Evolutionary conservation across 2,888 invertebrate species (phyloP), one percentile per base, ranked within the genome.

Genomic region (Physocephala rufipes): DNA sequence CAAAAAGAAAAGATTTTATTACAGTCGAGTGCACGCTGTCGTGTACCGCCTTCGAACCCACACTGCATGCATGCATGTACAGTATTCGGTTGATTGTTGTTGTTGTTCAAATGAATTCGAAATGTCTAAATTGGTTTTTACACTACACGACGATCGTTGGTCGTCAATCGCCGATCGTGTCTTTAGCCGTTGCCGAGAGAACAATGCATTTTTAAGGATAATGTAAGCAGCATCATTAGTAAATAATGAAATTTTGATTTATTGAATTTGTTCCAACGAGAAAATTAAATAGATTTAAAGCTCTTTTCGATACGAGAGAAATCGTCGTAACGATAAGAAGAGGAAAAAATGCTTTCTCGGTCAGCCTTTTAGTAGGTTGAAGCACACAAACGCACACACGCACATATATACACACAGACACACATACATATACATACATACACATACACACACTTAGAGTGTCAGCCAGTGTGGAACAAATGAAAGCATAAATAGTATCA

Each of bases 1-100:
- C 53, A 55, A 53, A 53, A 67, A 69, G 61, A 74, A 71, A 71
- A 71, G 71, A 70, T 70, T 71, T 73, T 70, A 45, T 70, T 59
- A 53, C 67, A 58, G 63, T 30, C 55, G 24, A 55, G 45, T 55
- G 62, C 62, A 36, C 12, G 16, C 21, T 7, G 43, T 12, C 24
- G n/a, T 67, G 47, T 43, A n/a, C 24, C n/a, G 16, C 16, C 24
- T 3, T 58, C n/a, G 36, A 5, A 4, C 36, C 19, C 26, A 47
- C 24, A 51, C 65, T 65, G 51, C 26, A 47, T n/a, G n/a, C n/a
- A n/a, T 36, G 36, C 36, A 9, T 9, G 4, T 9, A 9, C 9
- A 36, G 36, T 4, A 36, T 36, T 36, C 61, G 64, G 36, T 36
- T 36, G 36, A 19, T 53, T 43, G 66, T 55, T 66, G 53, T 36